These are phyloP conservation scores for Borostomias antarcticus DNA, from an alignment of 2,797 vertebrate species.

Conservation along the genomic window DNA sequence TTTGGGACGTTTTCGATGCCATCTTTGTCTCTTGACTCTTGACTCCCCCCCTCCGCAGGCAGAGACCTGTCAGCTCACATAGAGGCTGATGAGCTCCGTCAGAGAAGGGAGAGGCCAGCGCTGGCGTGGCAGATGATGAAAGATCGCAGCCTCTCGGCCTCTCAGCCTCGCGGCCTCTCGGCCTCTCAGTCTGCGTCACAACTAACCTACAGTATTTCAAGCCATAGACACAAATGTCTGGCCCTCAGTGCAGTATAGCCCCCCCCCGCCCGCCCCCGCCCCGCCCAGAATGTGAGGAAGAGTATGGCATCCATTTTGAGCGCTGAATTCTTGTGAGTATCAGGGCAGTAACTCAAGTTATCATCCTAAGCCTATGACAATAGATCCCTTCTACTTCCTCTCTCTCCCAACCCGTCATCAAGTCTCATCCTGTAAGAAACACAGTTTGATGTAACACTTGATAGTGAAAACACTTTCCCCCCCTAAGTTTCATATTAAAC, in stretches of 20 bases:
- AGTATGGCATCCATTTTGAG: neutral
- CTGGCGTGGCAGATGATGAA: too few relatives aligned
- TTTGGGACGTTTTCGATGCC: conserved; percentile 64
- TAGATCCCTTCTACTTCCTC: conserved; percentile 1
- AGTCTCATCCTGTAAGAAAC: conserved; percentile 20
- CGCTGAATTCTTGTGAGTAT: conserved; percentile 1
- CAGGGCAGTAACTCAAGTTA: neutral
- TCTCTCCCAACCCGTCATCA: conserved; percentile 20
- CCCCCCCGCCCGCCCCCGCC: too few relatives aligned
- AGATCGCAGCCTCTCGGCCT: too few relatives aligned
- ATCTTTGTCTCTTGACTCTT: conserved; percentile 85
- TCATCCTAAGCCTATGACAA: conserved; percentile 1
- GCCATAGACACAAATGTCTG: neutral
- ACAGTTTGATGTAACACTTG: too few relatives aligned
- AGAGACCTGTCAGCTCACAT: conserved; percentile 90
- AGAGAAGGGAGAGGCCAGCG: conserved; percentile 53
- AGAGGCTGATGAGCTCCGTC: conserved; percentile 82
- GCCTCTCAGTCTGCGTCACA: neutral
- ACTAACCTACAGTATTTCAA: neutral
- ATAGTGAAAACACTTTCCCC: conserved; percentile 29
- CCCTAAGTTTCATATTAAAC: conserved; percentile 22
- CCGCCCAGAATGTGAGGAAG: too few relatives aligned
- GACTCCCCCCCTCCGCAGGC: conserved; percentile 80
- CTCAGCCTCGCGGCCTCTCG: too few relatives aligned
- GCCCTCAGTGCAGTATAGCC: neutral